phyloP scores from a whole-genome alignment of 1,140 invertebrate genomes.

The Argopecten irradians region DNA sequence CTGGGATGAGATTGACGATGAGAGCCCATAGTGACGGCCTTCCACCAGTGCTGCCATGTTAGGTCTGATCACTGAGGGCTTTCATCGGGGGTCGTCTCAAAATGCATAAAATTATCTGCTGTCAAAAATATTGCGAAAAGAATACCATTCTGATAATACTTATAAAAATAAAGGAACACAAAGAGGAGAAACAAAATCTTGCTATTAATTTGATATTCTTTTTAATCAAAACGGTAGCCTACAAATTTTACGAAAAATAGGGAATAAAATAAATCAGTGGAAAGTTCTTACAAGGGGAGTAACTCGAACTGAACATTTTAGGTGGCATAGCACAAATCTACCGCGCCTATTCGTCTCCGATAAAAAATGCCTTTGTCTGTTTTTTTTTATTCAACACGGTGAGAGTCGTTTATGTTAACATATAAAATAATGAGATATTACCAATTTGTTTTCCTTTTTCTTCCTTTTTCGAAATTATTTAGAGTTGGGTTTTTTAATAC shows the following conservation, averaged over 20 bases:
- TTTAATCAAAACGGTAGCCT: not conserved
- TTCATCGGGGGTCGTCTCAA: slow-evolving; percentile 37
- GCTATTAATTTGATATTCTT: not conserved
- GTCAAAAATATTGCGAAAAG: not conserved
- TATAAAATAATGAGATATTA: no score
- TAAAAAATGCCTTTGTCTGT: no score
- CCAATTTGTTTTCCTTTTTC: no score
- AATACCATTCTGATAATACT: not conserved
- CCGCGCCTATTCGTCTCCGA: not conserved
- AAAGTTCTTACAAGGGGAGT: not conserved
- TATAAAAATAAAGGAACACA: not conserved
- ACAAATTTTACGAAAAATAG: no score
- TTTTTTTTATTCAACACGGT: no score
- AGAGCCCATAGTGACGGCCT: slow-evolving; percentile 59
- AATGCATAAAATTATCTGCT: not conserved
- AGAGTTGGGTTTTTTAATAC: no score
- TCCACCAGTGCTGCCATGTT: slow-evolving; percentile 61
- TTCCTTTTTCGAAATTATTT: no score
- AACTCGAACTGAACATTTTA: not conserved
- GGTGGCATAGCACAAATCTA: not conserved
- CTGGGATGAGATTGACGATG: slow-evolving; percentile 50
- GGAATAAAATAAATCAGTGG: not conserved
- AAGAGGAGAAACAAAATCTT: not conserved
- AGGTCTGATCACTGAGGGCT: slow-evolving; percentile 42
- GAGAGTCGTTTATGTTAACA: no score